Evolutionary conservation across 2,113 vertebrate genomes (phyloP), one percentile per base, ranked within the genome.

Genomic region (Dicerorhinus sumatrensis): DNA sequence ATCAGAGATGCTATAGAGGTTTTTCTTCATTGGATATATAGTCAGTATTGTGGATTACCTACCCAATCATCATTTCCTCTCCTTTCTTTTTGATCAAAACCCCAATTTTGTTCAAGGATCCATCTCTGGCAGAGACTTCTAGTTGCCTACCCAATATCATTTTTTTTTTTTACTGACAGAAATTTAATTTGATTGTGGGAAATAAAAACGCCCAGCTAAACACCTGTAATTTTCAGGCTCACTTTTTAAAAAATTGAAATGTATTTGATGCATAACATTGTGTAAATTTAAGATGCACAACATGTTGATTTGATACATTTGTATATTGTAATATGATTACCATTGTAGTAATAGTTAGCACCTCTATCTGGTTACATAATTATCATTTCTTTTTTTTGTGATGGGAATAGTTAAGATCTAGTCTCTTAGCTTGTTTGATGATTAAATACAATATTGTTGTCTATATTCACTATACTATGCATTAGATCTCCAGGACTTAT

Each of bases 121-220:
- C 21, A 65, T 36, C 17, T 65, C 33, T 92, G 48, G 51, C 42
- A 76, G 58, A 75, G 60, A 27, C 42, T 39, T 92, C 10, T 90
- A 27, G 60, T 89, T 75, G 42, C 13, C 33, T 60, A 36, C n/a
- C 27, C 14, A 46, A 6, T 62, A 36, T 42, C 25, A 70, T 3
- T 27, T 62, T 96, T 95, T 96, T 95, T 81, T 89, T 21, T 67
- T 87, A 80, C 9, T 62, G 46, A 58, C 3, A 63, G 18, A 88
- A 46, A 80, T 60, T 4, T 87, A 87, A 92, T 84, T 76, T 80
- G 20, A 60, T 36, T 62, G 48, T 67, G 46, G 87, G 70, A 89
- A 77, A 25, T 89, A 65, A 80, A 79, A 76, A n/a, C 70, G 25
- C 31, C 6, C 31, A 73, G 17, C 63, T 51, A 39, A 82, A 81